Conservation (phyloP, 2,797 vertebrate species). For the Manis javanica region DNA sequence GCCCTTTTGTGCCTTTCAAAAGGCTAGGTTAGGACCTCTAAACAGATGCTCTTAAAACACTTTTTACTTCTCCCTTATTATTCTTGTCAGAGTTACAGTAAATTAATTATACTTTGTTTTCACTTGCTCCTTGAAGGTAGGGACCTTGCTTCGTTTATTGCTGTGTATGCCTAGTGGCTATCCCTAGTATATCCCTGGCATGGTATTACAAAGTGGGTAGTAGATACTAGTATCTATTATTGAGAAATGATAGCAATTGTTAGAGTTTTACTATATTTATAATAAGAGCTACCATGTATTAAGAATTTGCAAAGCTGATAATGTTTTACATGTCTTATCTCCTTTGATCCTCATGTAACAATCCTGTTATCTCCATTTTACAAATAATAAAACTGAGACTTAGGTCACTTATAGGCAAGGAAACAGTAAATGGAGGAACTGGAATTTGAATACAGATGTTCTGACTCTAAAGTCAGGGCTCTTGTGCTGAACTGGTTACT, state of each 20-base stretch:
- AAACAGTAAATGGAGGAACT: slow-evolving; percentile 15
- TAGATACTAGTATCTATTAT: background rate
- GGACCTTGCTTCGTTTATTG: background rate
- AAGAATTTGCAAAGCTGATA: slow-evolving; percentile 30
- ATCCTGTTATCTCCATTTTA: background rate
- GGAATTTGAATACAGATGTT: background rate
- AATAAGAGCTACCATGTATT: background rate
- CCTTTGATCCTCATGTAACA: background rate
- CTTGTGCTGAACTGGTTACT: slow-evolving; percentile 8
- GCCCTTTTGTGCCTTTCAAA: background rate
- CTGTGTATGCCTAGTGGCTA: background rate
- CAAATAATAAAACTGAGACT: background rate
- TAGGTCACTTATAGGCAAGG: background rate
- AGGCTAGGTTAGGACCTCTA: background rate
- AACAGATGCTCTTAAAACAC: background rate
- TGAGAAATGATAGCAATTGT: slow-evolving; percentile 19
- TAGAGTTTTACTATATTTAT: background rate
- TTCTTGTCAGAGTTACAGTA: background rate
- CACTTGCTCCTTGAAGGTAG: background rate
- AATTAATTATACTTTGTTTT: slow-evolving; percentile 37
- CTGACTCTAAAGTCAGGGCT: background rate
- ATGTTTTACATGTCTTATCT: background rate
- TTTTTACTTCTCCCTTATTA: background rate
- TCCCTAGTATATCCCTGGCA: background rate
- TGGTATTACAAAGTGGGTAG: background rate